Evolutionary conservation across 2,797 vertebrate species (phyloP), one percentile per base, ranked within the genome.

Genomic region (Rousettus madagascariensis): DNA sequence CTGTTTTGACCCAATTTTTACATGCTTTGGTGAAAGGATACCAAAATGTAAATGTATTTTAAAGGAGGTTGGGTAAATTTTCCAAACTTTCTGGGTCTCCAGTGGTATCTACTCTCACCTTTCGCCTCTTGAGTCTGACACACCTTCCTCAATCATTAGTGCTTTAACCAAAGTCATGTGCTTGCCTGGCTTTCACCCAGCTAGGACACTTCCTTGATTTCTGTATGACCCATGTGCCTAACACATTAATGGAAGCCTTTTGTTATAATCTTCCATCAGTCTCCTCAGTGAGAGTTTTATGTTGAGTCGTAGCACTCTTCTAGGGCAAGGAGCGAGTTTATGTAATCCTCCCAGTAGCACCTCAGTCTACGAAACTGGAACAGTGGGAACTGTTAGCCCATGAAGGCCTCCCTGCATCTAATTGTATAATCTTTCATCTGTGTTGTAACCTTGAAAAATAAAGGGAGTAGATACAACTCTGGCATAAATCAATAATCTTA

Each of bases 221-320:
- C 87, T 8, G 0, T 24, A 8, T 20, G 72, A 11, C 28, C 8
- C 1, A 0, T 0, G 16, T n/a, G 30, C 28, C 38, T 26, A 8
- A 3, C 1, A 8, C 43, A 13, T 30, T 38, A 20, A 6, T 5
- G 41, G 65, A 28, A 95, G 78, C 2, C 51, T 46, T 71, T 80
- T 22, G 26, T 51, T 24, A 28, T 16, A 86, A 33, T 51, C 15
- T 5, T 3, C 74, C 71, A 3, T 51, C 33, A 24, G 28, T 33
- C 46, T 22, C 51, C 6, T 7, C 36, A n/a, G 10, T 1, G 28
- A 20, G 77, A 46, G 46, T 46, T 30, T 7, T 53, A 26, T n/a
- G 12, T 26, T 12, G 65, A 74, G 59, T 41, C 51, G n/a, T 2
- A 46, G 36, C 28, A 2, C 36, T 68, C 26, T 38, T 63, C 28